These are phyloP conservation scores for Drosophila eugracilis DNA, from an alignment of 1,140 invertebrate genomes.

Conservation along the genomic window DNA sequence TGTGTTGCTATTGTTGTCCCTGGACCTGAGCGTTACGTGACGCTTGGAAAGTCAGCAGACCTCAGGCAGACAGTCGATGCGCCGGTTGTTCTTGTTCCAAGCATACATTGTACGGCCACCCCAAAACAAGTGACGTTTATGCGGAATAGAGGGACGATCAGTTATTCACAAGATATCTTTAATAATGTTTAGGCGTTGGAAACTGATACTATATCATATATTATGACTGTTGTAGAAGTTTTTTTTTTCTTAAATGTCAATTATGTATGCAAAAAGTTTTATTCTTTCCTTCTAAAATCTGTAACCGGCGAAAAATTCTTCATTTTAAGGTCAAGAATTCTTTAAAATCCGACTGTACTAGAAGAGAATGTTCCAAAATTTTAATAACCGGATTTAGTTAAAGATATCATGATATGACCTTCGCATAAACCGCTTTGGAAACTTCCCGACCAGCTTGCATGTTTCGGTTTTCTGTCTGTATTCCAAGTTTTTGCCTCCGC, in stretches of 20 bases:
- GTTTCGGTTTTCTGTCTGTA: conserved; percentile 12
- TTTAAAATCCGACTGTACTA: neutral
- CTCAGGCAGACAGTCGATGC: conserved; percentile 42
- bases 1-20: conserved; percentile 12
- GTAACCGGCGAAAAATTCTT: too few species aligned
- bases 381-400: neutral
- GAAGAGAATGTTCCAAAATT: neutral
- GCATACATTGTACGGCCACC: conserved; percentile 58
- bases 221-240: too few species aligned
- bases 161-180: neutral
- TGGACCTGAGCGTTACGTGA: conserved; percentile 69
- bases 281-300: too few species aligned
- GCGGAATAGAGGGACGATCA: neutral
- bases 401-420: neutral
- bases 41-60: conserved; percentile 58
- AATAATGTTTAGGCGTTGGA: too few species aligned
- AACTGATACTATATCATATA: too few species aligned
- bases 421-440: conserved; percentile 33
- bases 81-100: conserved; percentile 53
- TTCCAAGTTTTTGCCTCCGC: conserved; percentile 36
- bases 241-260: too few species aligned
- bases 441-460: conserved; percentile 20
- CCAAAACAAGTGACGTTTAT: conserved; percentile 26
- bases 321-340: neutral
- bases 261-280: too few species aligned